Evolutionary conservation across 2,113 vertebrate species (phyloP).

Genomic region (Rallus limicola): DNA sequence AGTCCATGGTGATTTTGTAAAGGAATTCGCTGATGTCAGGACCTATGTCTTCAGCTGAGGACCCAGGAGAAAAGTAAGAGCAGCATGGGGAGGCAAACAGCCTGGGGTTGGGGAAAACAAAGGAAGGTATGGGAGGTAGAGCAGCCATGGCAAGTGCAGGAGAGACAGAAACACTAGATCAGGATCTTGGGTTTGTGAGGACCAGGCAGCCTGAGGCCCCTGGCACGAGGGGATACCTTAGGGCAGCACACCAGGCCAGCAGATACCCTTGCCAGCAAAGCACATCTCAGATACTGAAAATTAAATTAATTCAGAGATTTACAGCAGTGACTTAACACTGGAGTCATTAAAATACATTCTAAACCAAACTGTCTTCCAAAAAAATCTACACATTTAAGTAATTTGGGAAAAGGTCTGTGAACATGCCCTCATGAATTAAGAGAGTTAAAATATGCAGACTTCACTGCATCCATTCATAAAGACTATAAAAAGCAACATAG

Average conservation of each 20-base stretch:
- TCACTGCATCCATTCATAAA: background rate
- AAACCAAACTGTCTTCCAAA: background rate
- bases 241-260: background rate
- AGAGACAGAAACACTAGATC: background rate
- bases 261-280: background rate
- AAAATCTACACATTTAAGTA: background rate
- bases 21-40: background rate
- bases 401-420: background rate
- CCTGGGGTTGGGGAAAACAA: background rate
- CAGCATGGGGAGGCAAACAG: background rate
- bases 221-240: background rate
- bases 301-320: background rate
- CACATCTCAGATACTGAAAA: background rate
- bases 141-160: fast-evolving
- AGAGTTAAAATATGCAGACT: background rate
- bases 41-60: background rate
- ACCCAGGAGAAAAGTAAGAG: background rate
- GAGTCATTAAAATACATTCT: background rate
- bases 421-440: background rate
- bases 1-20: background rate
- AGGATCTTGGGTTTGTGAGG: background rate
- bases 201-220: background rate
- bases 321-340: background rate
- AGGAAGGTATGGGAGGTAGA: background rate
- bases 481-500: background rate